phyloP scores from a whole-genome alignment of 2,797 vertebrate species.

The Artibeus lituratus region DNA sequence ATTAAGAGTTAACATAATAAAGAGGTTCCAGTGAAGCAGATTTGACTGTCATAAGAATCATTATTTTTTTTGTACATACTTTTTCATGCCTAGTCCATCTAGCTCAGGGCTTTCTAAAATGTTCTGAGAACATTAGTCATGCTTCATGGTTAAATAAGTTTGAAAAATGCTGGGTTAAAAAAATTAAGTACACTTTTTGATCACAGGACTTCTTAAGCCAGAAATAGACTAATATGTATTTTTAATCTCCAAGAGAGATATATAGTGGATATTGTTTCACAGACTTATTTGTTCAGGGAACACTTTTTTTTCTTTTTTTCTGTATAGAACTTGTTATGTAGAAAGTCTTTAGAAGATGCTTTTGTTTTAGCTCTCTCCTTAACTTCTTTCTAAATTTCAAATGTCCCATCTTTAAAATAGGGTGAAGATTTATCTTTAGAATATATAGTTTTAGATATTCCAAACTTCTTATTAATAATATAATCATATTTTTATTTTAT shows the following conservation, averaged over 20 bases:
- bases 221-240: conserved; percentile 24
- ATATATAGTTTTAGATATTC: conserved; percentile 10
- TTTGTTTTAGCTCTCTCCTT: neutral
- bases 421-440: neutral
- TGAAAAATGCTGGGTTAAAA: conserved; percentile 22
- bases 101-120: conserved; percentile 1
- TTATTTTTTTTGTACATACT: neutral
- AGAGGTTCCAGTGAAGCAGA: neutral
- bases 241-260: neutral
- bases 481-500: neutral
- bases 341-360: neutral
- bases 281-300: neutral
- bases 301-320: neutral
- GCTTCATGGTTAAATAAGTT: neutral
- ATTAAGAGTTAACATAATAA: neutral
- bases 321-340: neutral
- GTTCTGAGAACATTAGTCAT: neutral
- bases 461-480: neutral
- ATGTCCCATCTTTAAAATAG: conserved; percentile 23
- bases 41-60: neutral
- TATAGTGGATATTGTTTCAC: neutral
- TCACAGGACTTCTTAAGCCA: neutral
- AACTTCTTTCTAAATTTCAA: conserved; percentile 28
- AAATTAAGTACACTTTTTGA: neutral
- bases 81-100: neutral